phyloP scores from a whole-genome alignment of 1,140 invertebrate species.

The Drosophila punjabiensis region DNA sequence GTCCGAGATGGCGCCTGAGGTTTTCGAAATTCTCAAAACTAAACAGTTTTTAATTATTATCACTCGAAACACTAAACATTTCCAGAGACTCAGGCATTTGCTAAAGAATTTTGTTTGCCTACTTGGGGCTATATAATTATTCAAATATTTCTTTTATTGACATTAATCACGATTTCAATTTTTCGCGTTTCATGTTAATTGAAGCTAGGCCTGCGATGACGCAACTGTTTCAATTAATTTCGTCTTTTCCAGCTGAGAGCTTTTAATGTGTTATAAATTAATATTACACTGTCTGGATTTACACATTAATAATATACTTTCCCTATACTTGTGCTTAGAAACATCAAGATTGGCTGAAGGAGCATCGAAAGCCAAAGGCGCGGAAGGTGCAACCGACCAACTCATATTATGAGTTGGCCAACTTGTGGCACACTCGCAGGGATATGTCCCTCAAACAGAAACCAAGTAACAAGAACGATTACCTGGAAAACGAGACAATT shows the following conservation, averaged over 20 bases:
- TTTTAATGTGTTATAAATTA: neutral
- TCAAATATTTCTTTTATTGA: constrained; percentile 21
- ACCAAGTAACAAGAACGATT: constrained; percentile 70
- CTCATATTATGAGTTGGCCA: constrained; percentile 57
- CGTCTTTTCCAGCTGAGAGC: neutral
- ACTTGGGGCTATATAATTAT: constrained; percentile 4
- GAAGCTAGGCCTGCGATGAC: constrained; percentile 9
- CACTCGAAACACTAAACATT: neutral
- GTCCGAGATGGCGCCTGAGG: neutral
- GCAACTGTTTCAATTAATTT: constrained; percentile 15
- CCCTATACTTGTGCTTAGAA: constrained; percentile 51
- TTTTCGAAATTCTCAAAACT: neutral
- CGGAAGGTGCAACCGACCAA: constrained; percentile 42
- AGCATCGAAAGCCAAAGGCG: constrained; percentile 58
- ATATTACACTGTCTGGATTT: constrained; percentile 8
- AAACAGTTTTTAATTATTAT: neutral
- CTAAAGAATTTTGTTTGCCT: constrained; percentile 11
- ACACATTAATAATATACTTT: neutral
- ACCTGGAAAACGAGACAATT: constrained; percentile 66
- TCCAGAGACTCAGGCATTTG: neutral
- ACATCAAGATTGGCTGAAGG: constrained; percentile 81
- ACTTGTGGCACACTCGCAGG: constrained; percentile 71
- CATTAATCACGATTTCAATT: constrained; percentile 18
- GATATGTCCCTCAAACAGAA: constrained; percentile 40
- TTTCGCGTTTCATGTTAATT: constrained; percentile 22